Base-by-base conservation (phyloP, 2,888 invertebrate species). In the Trissoscelio sp. region DNA sequence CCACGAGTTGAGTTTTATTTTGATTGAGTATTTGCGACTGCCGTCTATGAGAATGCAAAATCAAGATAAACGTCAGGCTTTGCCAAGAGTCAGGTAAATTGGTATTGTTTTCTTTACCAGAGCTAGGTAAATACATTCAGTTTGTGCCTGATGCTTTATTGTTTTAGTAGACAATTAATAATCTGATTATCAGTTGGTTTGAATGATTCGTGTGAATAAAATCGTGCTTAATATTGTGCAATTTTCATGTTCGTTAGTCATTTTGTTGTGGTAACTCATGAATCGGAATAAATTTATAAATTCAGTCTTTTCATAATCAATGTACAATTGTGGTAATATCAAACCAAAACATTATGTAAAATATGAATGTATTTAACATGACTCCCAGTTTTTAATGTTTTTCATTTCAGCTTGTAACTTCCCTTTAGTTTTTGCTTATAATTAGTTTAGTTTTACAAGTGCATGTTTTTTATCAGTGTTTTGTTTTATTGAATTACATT, bases 1-100 rank as follows among this genome's bases (percentile, higher is more conserved):
- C 84, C 81, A 67, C 83, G 84, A 84, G 88, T 89, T 88, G 88
- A 89, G 88, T 69, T 77, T 77, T 69, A 67, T 77, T 67, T 37
- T 72, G 82, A 86, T 37, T 72, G 82, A 86, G 84, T 82, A 86
- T 88, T 86, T 86, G 81, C 87, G 84, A 66, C 72, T 81, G 86
- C 82, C 79, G 75, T 84, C 79, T 80, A 83, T 82, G 74, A 83
- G 86, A 83, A 44, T 51, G 39, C 82, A 78, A 86, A 85, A 80
- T 79, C 83, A 87, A 85, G 87, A 87, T 81, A 85, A 84, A 77
- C 79, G 83, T 85, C 53, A 70, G 51, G 31, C 67, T 74, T 62
- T 73, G n/a, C 55, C 9, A 67, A 74, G 18, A 72, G 44, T 46
- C 80, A 86, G 85, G 85, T 86, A 86, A 86, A 80, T 72, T 62